phyloP scores from a whole-genome alignment of 2,888 invertebrate genomes.

The Protophormia terraenovae region DNA sequence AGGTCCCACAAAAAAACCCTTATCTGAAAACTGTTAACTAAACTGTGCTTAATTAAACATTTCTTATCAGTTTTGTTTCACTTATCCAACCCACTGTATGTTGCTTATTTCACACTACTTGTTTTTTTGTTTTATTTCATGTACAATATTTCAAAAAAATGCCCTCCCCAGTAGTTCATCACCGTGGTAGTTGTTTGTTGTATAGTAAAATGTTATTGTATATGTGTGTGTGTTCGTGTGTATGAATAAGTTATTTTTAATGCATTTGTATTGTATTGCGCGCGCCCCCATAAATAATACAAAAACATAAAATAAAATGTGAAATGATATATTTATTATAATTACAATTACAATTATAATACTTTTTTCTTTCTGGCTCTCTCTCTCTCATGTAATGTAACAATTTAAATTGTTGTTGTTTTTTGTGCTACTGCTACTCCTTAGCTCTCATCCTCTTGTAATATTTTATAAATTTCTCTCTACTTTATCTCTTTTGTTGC shows the following conservation, averaged over 20 bases:
- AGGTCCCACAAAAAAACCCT: no score
- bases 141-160: constrained; percentile 40
- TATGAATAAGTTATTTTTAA: constrained; percentile 49
- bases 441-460: not conserved
- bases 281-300: constrained; percentile 73
- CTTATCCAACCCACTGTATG: constrained; percentile 1
- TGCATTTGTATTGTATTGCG: constrained; percentile 56
- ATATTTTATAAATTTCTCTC: constrained; percentile 11
- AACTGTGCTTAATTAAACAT: not conserved
- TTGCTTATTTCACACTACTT: constrained; percentile 55
- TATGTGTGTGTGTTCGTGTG: constrained; percentile 15
- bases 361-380: constrained; percentile 61
- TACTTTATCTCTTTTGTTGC: constrained; percentile 17
- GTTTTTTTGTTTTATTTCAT: constrained; percentile 25
- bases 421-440: not conserved
- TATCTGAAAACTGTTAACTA: no score
- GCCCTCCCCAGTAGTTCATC: constrained; percentile 59
- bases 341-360: constrained; percentile 72
- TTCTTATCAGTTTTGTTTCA: not conserved
- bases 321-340: constrained; percentile 76
- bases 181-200: constrained; percentile 12
- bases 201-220: not conserved
- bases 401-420: constrained; percentile 47
- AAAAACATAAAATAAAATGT: constrained; percentile 41
- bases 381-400: constrained; percentile 47